Evolutionary conservation across 2,888 invertebrate species (phyloP), one percentile per base, ranked within the genome.

Genomic region (Steinernema carpocapsae): DNA sequence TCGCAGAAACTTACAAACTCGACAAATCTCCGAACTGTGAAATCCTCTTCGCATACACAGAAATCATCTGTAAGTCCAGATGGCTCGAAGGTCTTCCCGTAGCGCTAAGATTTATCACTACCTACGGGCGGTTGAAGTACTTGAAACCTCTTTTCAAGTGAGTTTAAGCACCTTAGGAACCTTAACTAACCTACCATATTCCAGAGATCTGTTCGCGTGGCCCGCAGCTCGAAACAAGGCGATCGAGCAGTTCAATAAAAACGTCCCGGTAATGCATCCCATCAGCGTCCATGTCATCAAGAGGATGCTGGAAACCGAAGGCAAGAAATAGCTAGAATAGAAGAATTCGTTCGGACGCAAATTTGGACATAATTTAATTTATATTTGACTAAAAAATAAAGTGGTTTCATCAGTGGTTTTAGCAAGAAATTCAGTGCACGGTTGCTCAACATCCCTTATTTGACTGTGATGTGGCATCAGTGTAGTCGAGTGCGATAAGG

Each of bases 101-200:
- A 19, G 92, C 92, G 0, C 89, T 95, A 74, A 88, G 91, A 24
- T 95, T 95, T 90, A 91, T 94, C 10, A 93, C 93, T 80, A 91
- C 91, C 22, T 92, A 93, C 86, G 95, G 95, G 45, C 91, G 96
- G 73, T 93, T 95, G 93, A 96, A 96, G 88, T 96, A 92, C 89
- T 92, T 93, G 0, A 91, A 94, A 43, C 94, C 95, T 1, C 90
- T 96, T 70, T 95, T 94, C 85, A 79, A 86, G 81, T 79, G 52
- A 14, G 51, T 70, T 51, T 42, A n/a, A 29, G 6, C 24, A 19
- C 6, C 19, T 0, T 1, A 77, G 17, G 56, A 17, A 0, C 14
- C 26, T 3, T 26, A 37, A 37, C 37, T 37, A 6, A 73, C 12
- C 10, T 32, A 19, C 4, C 29, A 1, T 10, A 10, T 75, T 79